These are phyloP conservation scores for Babyrousa celebensis DNA, from an alignment of 2,797 vertebrate genomes.

Conservation along the genomic window DNA sequence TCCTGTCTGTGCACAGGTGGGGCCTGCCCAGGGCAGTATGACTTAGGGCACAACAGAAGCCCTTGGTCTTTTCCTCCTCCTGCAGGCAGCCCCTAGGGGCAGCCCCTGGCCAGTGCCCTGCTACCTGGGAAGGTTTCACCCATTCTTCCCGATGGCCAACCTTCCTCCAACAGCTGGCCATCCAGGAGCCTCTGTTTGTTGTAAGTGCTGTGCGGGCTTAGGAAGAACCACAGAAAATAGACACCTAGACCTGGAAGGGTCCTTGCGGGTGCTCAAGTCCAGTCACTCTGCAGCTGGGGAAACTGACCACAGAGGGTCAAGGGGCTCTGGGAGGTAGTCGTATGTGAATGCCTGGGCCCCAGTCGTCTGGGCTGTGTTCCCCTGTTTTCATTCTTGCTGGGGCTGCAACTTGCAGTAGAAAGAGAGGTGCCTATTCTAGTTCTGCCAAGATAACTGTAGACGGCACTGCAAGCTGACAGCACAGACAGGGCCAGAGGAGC, in stretches of 20 bases:
- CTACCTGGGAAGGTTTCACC: neutral
- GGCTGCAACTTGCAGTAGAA: neutral
- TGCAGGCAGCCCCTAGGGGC: neutral
- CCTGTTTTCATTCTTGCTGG: neutral
- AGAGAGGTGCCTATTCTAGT: neutral
- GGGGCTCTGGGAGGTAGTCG: too few relatives aligned
- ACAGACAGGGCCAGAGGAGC: accelerated
- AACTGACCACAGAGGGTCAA: accelerated
- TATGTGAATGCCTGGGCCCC: accelerated
- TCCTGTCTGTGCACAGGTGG: neutral
- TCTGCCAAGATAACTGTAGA: accelerated
- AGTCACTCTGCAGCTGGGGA: neutral
- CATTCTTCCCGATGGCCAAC: neutral
- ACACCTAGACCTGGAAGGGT: neutral
- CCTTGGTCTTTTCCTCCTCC: neutral
- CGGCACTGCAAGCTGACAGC: accelerated
- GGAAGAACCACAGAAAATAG: neutral
- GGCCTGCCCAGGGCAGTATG: too few relatives aligned
- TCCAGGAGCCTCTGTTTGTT: neutral
- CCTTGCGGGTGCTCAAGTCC: neutral
- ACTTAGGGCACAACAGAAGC: neutral
- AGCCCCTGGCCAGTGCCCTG: neutral
- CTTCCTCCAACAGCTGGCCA: neutral
- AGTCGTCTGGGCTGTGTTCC: neutral
- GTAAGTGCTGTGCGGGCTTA: neutral